These are phyloP conservation scores for Callochromis pleurospilus DNA, from an alignment of 2,113 vertebrate genomes.

Conservation along the genomic window DNA sequence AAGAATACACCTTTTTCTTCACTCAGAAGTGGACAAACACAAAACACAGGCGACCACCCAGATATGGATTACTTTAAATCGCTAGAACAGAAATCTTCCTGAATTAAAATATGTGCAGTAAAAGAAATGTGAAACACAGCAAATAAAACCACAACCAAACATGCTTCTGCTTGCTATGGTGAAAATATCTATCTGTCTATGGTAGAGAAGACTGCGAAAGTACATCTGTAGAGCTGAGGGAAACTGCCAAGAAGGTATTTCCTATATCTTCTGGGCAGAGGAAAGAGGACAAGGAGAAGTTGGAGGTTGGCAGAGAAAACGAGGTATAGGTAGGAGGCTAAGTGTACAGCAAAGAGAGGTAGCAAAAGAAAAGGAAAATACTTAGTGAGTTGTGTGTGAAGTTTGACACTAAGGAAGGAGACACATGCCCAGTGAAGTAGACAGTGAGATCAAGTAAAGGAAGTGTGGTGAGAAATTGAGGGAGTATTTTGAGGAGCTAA, in stretches of 20 bases:
- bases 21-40: neutral
- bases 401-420: neutral
- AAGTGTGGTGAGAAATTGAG: neutral
- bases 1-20: neutral
- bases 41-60: neutral
- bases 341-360: neutral
- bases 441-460: neutral
- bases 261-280: neutral
- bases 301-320: neutral
- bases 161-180: neutral
- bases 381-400: neutral
- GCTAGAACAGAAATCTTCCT: neutral
- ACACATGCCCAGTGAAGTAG: neutral
- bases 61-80: neutral
- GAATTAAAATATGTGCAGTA: neutral
- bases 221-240: neutral
- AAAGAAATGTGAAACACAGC: neutral
- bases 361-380: neutral
- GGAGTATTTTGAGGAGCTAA: neutral
- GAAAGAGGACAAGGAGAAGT: neutral
- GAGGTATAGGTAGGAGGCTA: neutral
- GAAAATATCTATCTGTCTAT: neutral
- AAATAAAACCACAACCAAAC: neutral
- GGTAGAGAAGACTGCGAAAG: neutral
- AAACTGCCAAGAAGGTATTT: neutral